phyloP scores from a whole-genome alignment of 2,113 vertebrate species.

The Symphodus melops region DNA sequence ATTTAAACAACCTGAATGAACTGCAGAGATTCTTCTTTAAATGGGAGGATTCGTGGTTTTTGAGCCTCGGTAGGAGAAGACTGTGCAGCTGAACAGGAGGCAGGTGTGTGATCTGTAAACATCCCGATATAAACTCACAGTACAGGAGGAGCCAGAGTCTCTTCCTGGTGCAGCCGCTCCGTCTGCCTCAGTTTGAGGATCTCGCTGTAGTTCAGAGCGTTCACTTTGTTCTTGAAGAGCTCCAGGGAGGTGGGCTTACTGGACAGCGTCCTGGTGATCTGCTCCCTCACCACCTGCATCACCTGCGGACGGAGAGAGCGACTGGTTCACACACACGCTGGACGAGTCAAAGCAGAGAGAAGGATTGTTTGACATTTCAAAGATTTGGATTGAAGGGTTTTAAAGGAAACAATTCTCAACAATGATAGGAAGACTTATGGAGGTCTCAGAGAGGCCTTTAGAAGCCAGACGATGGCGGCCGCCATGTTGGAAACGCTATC shows the following conservation, averaged over 20 bases:
- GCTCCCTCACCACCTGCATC: constrained; percentile 98
- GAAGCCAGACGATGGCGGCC: no score
- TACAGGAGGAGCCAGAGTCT: constrained; percentile 92
- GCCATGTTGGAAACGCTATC: no score
- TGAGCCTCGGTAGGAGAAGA: no score
- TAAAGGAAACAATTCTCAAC: no score
- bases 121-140: constrained; percentile 86
- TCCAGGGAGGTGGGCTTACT: constrained; percentile 94
- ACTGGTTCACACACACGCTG: not conserved
- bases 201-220: constrained; percentile 92
- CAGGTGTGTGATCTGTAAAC: not conserved
- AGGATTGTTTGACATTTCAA: not conserved
- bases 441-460: no score
- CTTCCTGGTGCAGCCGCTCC: constrained; percentile 94
- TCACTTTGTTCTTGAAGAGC: constrained; percentile 95
- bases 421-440: no score
- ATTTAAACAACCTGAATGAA: no score
- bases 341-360: not conserved
- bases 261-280: constrained; percentile 93
- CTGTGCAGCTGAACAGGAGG: no score
- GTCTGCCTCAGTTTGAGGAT: constrained; percentile 96
- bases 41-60: no score
- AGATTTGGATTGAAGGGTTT: no score
- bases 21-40: no score
- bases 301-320: constrained; percentile 80